Percentiles rank a stretch among this genome's conserved stretches.
phyloP scores from a whole-genome alignment of 2,888 invertebrate genomes.

The Lordiphosa fenestrarum region DNA sequence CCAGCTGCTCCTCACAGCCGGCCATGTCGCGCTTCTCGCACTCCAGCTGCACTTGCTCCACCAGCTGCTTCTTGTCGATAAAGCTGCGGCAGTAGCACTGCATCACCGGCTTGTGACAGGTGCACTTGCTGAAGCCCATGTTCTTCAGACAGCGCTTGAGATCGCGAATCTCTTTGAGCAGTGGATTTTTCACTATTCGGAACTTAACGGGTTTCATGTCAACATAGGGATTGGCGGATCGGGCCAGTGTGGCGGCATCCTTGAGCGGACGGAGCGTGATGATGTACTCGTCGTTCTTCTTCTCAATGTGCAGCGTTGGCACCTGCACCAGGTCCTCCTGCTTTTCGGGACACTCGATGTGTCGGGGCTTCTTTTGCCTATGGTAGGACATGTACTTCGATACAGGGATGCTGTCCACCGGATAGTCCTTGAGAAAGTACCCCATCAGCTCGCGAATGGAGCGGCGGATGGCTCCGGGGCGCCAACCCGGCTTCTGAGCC shows the following conservation, averaged over 20 bases:
- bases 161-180: conserved; percentile 81
- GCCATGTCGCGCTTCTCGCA: conserved; percentile 57
- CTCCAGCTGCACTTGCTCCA: conserved; percentile 82
- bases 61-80: conserved; percentile 80
- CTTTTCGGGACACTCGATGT: conserved; percentile 79
- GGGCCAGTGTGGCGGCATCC: conserved; percentile 82
- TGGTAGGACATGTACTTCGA: conserved; percentile 69
- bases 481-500: conserved; percentile 72
- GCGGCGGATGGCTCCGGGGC: conserved; percentile 77
- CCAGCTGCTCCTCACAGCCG: conserved; percentile 57
- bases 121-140: conserved; percentile 82
- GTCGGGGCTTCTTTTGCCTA: conserved; percentile 18
- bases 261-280: conserved; percentile 86
- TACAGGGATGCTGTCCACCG: conserved; percentile 73
- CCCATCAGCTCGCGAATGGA: conserved; percentile 77
- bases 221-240: conserved; percentile 85
- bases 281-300: conserved; percentile 84
- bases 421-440: conserved; percentile 77
- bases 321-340: conserved; percentile 77
- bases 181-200: conserved; percentile 84
- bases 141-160: conserved; percentile 82
- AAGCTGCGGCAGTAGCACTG: conserved; percentile 75
- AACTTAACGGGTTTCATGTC: conserved; percentile 86
- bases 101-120: conserved; percentile 81
- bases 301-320: conserved; percentile 84